phyloP scores from a whole-genome alignment of 2,797 vertebrate species.

The Rhinophrynus dorsalis region DNA sequence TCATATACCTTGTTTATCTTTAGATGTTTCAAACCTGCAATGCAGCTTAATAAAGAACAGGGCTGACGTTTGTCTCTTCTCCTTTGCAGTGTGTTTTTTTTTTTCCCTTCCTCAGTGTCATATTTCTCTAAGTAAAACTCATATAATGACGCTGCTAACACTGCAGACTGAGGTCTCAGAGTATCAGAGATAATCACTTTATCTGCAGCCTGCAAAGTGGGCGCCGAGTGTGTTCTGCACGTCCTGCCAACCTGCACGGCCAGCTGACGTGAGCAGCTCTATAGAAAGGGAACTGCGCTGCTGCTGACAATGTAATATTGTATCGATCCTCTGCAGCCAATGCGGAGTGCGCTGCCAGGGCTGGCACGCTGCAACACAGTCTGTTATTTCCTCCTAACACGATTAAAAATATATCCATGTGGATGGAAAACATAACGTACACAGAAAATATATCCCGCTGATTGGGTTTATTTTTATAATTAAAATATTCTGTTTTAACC shows the following conservation, averaged over 20 bases:
- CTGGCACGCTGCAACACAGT: background rate
- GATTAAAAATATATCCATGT: too few species aligned
- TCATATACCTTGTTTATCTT: background rate
- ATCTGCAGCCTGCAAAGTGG: background rate
- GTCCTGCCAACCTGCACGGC: background rate
- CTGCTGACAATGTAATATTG: background rate
- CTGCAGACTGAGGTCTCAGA: background rate
- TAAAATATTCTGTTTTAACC: too few species aligned
- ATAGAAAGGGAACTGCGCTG: background rate
- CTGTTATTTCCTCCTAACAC: too few species aligned
- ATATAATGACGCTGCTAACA: background rate
- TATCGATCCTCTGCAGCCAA: background rate
- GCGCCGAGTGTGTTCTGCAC: background rate
- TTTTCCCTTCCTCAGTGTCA: conserved; percentile 6
- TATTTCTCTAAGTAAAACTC: conserved; percentile 15
- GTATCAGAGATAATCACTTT: background rate
- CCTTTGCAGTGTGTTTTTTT: too few species aligned
- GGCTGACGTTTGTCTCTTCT: background rate
- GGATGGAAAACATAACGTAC: too few species aligned
- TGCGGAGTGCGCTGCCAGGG: background rate
- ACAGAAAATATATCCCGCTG: too few species aligned
- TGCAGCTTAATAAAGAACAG: conserved; percentile 1
- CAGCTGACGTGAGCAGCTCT: conserved; percentile 2
- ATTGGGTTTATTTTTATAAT: too few species aligned
- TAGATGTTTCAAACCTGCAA: conserved; percentile 6